Evolutionary conservation across 2,888 invertebrate genomes (phyloP).

Genomic region (Eupsilia transversa): DNA sequence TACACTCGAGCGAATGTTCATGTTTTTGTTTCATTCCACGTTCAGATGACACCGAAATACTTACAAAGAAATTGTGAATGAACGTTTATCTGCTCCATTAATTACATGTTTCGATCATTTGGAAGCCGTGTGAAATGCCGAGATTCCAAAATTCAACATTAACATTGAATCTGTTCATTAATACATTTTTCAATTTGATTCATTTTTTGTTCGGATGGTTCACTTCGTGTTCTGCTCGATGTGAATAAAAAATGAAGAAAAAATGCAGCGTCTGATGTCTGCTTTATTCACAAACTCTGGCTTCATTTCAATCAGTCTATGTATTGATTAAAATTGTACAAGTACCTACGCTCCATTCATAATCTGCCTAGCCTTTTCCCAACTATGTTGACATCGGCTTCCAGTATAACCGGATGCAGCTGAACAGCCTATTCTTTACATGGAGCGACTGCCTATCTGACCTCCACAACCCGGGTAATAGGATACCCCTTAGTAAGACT

Average conservation of each 20-base stretch:
- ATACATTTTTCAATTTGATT: neutral
- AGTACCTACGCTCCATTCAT: neutral
- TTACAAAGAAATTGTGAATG: neutral
- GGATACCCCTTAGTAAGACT: neutral
- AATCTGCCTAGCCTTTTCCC: neutral
- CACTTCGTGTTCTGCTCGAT: neutral
- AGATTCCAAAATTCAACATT: neutral
- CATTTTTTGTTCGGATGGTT: neutral
- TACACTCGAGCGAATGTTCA: neutral
- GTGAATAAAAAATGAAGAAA: neutral
- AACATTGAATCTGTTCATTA: too few species aligned
- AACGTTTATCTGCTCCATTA: neutral
- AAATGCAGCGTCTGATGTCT: neutral
- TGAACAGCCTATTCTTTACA: too few species aligned
- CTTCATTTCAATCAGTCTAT: neutral
- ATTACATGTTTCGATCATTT: neutral
- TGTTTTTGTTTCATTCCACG: neutral
- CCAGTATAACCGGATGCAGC: too few species aligned
- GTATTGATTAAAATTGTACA: neutral
- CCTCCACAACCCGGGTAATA: neutral
- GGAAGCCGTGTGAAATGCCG: neutral
- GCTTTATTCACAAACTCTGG: neutral
- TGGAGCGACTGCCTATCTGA: too few species aligned
- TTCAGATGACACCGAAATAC: neutral
- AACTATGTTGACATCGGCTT: too few species aligned